Conservation (phyloP, 2,797 vertebrate genomes). For the Etheostoma nigrum region DNA sequence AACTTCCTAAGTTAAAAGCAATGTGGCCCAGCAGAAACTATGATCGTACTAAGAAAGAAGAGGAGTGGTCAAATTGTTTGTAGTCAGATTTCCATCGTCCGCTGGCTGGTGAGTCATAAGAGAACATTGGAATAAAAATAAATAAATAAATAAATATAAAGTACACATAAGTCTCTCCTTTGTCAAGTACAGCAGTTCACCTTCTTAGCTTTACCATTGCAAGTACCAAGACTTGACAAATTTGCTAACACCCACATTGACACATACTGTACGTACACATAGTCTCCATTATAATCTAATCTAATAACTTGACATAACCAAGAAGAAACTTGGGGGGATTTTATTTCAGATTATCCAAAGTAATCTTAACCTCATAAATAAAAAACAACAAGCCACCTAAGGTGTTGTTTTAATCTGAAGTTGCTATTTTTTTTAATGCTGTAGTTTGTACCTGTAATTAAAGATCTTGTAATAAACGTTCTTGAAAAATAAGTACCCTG, state of each 20-base stretch:
- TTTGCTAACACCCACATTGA: not conserved
- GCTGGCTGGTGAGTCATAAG: conserved; percentile 37
- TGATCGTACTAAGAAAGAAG: conserved; percentile 7
- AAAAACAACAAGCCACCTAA: not conserved
- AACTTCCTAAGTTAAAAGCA: conserved; percentile 24
- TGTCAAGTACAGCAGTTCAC: conserved; percentile 15
- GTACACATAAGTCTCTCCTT: conserved; percentile 4
- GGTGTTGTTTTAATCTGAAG: not conserved
- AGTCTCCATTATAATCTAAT: not conserved
- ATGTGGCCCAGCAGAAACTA: not conserved
- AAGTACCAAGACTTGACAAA: not conserved
- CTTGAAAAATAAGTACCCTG: not conserved
- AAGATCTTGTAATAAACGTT: not conserved
- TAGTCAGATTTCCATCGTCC: conserved; percentile 31
- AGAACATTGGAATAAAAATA: conserved; percentile 8
- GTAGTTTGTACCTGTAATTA: not conserved
- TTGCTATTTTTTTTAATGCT: not conserved
- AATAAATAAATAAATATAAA: not conserved
- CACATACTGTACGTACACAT: conserved; percentile 16
- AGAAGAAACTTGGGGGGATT: not conserved
- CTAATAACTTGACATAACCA: not conserved
- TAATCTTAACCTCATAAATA: not conserved
- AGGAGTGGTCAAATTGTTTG: conserved; percentile 31
- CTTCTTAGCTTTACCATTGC: conserved; percentile 14
- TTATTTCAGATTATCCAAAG: not conserved